These are phyloP conservation scores for Luperina nickerlii DNA, from an alignment of 2,888 invertebrate genomes.

Conservation along the genomic window DNA sequence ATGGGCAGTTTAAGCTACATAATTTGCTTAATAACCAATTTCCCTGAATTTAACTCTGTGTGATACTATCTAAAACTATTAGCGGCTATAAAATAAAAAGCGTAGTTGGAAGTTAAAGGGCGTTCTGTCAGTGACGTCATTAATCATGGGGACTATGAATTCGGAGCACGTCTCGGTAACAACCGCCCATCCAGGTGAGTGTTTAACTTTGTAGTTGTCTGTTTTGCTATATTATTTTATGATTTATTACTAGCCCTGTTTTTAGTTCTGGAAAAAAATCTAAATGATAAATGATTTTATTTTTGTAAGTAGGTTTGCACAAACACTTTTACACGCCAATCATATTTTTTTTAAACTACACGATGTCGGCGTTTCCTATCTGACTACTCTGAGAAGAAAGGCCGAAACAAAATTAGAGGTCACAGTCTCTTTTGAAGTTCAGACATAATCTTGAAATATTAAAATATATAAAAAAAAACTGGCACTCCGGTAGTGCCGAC, in stretches of 20 bases:
- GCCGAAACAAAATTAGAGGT: too few species aligned
- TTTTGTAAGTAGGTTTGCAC: too few species aligned
- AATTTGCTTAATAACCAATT: neutral
- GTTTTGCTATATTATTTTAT: constrained; percentile 62
- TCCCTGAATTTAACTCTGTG: too few species aligned
- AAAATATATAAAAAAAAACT: too few species aligned
- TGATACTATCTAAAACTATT: constrained; percentile 52
- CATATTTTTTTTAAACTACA: too few species aligned
- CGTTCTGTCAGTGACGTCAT: constrained; percentile 52
- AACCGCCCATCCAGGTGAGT: constrained; percentile 63
- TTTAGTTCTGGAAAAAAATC: neutral
- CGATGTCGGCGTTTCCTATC: too few species aligned
- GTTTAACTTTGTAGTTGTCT: constrained; percentile 66
- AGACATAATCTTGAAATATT: neutral
- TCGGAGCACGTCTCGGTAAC: constrained; percentile 62
- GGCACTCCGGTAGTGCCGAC: too few species aligned
- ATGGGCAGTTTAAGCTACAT: neutral
- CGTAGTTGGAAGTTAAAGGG: constrained; percentile 38
- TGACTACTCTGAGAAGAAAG: too few species aligned
- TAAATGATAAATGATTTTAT: too few species aligned
- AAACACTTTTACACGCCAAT: too few species aligned
- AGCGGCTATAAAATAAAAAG: constrained; percentile 52
- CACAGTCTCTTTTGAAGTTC: too few species aligned
- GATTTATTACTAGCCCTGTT: constrained; percentile 55
- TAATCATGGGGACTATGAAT: constrained; percentile 63